Evolutionary conservation across 2,797 vertebrate species (phyloP).

Genomic region (Fistularia tabacaria): DNA sequence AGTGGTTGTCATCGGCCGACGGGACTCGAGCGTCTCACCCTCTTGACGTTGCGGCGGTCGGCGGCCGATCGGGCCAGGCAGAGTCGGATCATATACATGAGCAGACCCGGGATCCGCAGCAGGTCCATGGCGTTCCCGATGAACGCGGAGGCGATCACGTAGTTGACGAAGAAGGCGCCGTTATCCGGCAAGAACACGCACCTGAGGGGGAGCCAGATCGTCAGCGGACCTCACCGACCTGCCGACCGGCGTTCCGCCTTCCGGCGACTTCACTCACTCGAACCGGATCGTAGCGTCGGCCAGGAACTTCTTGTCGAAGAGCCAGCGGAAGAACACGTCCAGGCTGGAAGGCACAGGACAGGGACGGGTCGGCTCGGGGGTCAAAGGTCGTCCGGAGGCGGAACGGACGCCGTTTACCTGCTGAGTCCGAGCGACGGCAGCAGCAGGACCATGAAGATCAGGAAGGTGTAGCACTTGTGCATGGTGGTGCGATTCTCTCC

Average conservation of each 20-base stretch:
- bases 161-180: slow-evolving; percentile 98
- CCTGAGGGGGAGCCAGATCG: slow-evolving; percentile 60
- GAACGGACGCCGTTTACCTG: slow-evolving; percentile 74
- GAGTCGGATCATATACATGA: slow-evolving; percentile 99
- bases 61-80: slow-evolving; percentile 91
- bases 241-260: too few relatives aligned
- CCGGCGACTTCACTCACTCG: slow-evolving; percentile 84
- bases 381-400: too few relatives aligned
- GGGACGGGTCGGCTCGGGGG: neutral
- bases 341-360: slow-evolving; percentile 73
- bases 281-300: slow-evolving; percentile 85
- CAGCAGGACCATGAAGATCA: slow-evolving; percentile 97
- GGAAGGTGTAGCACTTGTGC: slow-evolving; percentile 99
- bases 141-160: slow-evolving; percentile 97
- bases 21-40: slow-evolving; percentile 67
- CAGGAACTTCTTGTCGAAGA: slow-evolving; percentile 93
- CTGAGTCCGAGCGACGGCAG: slow-evolving; percentile 93
- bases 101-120: slow-evolving; percentile 91
- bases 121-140: slow-evolving; percentile 98
- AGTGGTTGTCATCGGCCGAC: too few relatives aligned
- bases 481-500: slow-evolving; percentile 97
- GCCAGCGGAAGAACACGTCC: slow-evolving; percentile 97
- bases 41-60: slow-evolving; percentile 92
- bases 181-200: slow-evolving; percentile 98
- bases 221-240: too few relatives aligned